These are phyloP conservation scores for Varanus komodoensis DNA, from an alignment of 2,113 vertebrate genomes.

Conservation along the genomic window DNA sequence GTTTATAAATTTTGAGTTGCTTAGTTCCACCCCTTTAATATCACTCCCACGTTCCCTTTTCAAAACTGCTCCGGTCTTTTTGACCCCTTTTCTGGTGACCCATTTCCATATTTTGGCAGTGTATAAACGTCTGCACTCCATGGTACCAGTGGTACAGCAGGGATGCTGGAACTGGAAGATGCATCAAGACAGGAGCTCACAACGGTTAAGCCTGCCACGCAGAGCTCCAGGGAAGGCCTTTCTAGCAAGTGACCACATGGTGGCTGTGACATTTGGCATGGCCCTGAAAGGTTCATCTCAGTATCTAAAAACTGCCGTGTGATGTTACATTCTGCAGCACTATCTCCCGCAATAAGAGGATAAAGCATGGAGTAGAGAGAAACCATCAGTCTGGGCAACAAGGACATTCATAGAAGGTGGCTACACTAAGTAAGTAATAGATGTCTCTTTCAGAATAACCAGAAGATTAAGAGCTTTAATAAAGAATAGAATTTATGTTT, in stretches of 20 bases:
- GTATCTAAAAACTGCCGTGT: neutral
- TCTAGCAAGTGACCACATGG: no score
- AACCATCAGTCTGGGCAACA: conserved; percentile 20
- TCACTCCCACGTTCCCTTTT: neutral
- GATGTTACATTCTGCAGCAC: neutral
- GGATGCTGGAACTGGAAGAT: neutral
- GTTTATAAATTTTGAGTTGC: neutral
- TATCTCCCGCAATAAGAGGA: neutral
- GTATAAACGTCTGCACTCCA: neutral
- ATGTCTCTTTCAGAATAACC: neutral
- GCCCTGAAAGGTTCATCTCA: neutral
- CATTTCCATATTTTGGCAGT: neutral
- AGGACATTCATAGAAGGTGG: neutral
- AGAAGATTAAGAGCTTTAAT: conserved; percentile 14
- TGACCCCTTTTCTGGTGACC: neutral
- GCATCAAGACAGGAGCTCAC: neutral
- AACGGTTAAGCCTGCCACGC: neutral
- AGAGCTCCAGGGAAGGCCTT: neutral
- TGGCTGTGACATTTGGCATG: neutral
- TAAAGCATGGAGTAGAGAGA: conserved; percentile 12
- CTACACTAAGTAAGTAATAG: neutral
- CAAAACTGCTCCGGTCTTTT: neutral
- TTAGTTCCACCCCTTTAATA: neutral
- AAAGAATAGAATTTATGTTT: conserved; percentile 25
- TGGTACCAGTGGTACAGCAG: neutral